Evolutionary conservation across 2,888 invertebrate genomes (phyloP).

Genomic region (Stictocephala bisonia): DNA sequence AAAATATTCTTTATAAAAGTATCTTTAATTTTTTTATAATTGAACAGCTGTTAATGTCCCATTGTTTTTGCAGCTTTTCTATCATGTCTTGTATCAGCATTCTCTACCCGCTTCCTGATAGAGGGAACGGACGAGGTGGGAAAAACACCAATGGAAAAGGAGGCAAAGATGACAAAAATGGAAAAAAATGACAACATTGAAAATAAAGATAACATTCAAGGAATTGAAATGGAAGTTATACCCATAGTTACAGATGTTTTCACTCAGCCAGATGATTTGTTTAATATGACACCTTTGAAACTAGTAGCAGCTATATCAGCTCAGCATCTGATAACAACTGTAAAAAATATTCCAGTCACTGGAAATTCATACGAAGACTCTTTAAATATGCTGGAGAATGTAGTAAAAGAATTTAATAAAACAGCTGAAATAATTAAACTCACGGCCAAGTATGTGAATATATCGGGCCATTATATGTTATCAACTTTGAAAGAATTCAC

Average conservation of each 20-base stretch:
- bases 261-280: neutral
- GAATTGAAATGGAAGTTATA: conserved; percentile 1
- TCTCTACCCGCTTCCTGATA: conserved; percentile 25
- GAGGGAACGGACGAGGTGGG: conserved; percentile 1
- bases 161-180: conserved; percentile 7
- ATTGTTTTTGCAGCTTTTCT: neutral
- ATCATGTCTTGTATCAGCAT: conserved; percentile 30
- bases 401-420: conserved; percentile 30
- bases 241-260: conserved; percentile 4
- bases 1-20: too few relatives aligned
- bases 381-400: neutral
- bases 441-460: conserved; percentile 37
- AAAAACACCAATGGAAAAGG: conserved; percentile 12
- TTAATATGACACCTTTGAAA: conserved; percentile 22
- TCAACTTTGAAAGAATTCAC: conserved; percentile 13
- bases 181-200: conserved; percentile 5
- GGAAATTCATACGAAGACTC: neutral
- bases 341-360: neutral
- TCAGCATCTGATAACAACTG: conserved; percentile 14
- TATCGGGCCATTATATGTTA: conserved; percentile 29
- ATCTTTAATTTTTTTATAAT: too few relatives aligned
- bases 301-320: conserved; percentile 17
- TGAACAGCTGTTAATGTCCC: too few relatives aligned
- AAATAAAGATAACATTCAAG: conserved; percentile 14
- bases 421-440: conserved; percentile 28